Base-by-base conservation (phyloP, 2,113 vertebrate genomes). In the Talpa occidentalis region DNA sequence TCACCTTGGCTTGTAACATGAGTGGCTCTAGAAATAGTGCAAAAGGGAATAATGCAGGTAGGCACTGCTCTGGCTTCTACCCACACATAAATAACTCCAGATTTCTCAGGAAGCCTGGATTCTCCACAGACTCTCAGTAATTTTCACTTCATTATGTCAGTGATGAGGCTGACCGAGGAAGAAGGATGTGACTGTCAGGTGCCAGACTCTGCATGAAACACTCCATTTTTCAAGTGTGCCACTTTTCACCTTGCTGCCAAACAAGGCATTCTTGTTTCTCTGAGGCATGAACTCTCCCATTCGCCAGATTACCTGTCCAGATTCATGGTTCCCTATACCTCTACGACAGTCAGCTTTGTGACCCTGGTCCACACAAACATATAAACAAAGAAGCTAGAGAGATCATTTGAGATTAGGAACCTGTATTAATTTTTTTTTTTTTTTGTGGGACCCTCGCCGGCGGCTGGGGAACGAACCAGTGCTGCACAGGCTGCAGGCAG, bases 101-200 rank as follows among this genome's bases (percentile, higher is more conserved):
- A 54, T 91, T 97, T 52, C n/a, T 49, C 30, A n/a, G 87, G 56
- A 93, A 83, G 59, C 73, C 84, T 44, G 12, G 24, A 28, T 85
- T 70, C 62, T 62, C 49, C 44, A 35, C 44, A 26, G 35, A 54
- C 30, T 56, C 16, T 16, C 74, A 85, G 47, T 56, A 66, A 30
- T 90, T 69, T 88, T 78, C 56, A 9, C 82, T 69, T 88, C 49
- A 72, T 70, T 73, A 19, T 78, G 35, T 91, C 62, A 79, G 37
- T 83, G 52, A 89, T 0, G 28, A 78, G 86, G n/a, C 54, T 42
- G 64, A 86, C 62, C 66, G 40, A 73, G 64, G 40, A 92, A 94
- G 56, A 86, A 47, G 59, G 37, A 92, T 85, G 62, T 87, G 60
- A 60, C 67, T 78, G 17, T 84, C 47, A 70, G 74, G 70, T 22